These are phyloP conservation scores for Antheraea mylitta DNA, from an alignment of 1,140 invertebrate genomes.

Conservation along the genomic window DNA sequence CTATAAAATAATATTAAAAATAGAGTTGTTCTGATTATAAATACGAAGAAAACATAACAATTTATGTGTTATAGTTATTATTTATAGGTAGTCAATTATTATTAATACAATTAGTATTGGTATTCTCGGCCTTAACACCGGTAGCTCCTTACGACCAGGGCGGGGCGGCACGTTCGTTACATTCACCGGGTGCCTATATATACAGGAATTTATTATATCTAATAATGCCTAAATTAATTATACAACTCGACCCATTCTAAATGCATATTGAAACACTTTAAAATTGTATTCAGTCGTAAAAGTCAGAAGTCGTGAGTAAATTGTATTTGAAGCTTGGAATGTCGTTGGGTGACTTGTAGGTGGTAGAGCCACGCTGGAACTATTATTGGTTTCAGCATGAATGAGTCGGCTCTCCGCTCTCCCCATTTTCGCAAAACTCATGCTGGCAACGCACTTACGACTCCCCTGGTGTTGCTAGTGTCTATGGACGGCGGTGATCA, in stretches of 20 bases:
- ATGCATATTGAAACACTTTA: neutral
- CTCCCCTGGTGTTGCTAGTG: too few relatives aligned
- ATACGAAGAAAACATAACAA: too few relatives aligned
- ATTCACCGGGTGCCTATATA: slow-evolving; percentile 6
- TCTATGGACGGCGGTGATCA: too few relatives aligned
- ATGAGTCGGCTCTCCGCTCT: too few relatives aligned
- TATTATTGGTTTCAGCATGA: too few relatives aligned
- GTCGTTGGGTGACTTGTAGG: neutral
- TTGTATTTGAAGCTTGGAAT: neutral
- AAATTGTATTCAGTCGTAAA: neutral
- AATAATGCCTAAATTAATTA: slow-evolving; percentile 4
- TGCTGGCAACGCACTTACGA: too few relatives aligned
- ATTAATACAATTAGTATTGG: neutral
- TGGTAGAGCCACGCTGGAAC: too few relatives aligned
- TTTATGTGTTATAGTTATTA: too few relatives aligned
- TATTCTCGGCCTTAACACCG: slow-evolving; percentile 1
- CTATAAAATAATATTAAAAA: too few relatives aligned
- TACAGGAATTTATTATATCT: slow-evolving; percentile 12
- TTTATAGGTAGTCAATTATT: too few relatives aligned
- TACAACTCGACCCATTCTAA: slow-evolving; percentile 1
- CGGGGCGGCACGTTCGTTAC: slow-evolving; percentile 13
- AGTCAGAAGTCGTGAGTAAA: neutral
- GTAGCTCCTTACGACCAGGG: slow-evolving; percentile 2
- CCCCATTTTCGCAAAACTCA: too few relatives aligned
- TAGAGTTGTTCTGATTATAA: too few relatives aligned